phyloP scores from a whole-genome alignment of 2,113 vertebrate genomes.

The Alectura lathami region DNA sequence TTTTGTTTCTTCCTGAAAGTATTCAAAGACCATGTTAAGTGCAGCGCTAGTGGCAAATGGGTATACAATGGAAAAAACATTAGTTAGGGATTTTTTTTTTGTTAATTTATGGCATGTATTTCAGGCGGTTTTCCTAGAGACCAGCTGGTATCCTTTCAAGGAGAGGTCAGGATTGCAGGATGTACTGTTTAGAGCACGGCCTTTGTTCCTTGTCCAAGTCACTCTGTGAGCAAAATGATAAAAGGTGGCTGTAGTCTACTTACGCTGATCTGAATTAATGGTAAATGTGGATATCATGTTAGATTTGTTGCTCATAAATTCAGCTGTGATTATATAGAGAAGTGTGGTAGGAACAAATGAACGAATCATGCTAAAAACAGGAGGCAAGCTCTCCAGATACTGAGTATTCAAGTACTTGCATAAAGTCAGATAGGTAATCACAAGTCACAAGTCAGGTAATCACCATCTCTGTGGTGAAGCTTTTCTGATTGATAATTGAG shows the following conservation, averaged over 20 bases:
- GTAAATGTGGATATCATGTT: neutral
- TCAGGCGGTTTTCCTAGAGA: neutral
- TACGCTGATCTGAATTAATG: neutral
- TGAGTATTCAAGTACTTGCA: neutral
- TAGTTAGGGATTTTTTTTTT: neutral
- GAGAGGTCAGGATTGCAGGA: neutral
- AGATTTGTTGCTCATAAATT: neutral
- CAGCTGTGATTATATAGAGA: neutral
- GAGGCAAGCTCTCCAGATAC: neutral
- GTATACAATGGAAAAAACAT: neutral
- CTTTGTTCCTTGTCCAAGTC: neutral
- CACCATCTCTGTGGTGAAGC: neutral
- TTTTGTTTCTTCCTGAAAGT: neutral
- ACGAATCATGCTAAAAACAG: neutral
- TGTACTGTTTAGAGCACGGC: neutral
- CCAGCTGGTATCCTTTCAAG: neutral
- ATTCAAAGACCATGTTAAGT: neutral
- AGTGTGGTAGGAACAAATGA: neutral
- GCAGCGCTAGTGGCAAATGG: accelerated
- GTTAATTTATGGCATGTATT: neutral
- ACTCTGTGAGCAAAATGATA: neutral
- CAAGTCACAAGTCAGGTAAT: no score
- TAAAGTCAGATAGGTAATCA: neutral
- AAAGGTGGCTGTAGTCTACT: neutral
- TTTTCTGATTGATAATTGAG: conserved; percentile 26